Conservation (phyloP, 1,140 invertebrate genomes). For the Ectropis grisescens region DNA sequence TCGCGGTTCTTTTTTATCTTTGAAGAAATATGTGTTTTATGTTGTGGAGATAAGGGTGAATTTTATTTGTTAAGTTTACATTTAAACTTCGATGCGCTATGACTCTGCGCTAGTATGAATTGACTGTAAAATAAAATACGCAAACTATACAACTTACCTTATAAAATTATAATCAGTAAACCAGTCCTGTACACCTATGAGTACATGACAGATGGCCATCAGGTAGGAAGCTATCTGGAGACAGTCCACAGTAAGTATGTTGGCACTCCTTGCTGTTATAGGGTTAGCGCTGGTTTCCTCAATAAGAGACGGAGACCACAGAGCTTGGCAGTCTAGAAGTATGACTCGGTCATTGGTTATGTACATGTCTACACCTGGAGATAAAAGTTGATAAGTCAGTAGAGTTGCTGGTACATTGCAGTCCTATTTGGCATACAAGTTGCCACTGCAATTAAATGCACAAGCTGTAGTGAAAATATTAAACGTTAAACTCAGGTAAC, state of each 20-base stretch:
- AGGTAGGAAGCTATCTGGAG: constrained; percentile 87
- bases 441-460: too few relatives aligned
- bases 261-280: constrained; percentile 68
- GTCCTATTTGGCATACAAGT: too few relatives aligned
- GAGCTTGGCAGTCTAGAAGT: constrained; percentile 73
- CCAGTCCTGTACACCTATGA: constrained; percentile 90
- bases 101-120: too few relatives aligned
- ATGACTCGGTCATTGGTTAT: constrained; percentile 74
- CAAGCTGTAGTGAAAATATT: too few relatives aligned
- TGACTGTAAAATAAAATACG: too few relatives aligned
- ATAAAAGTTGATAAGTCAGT: too few relatives aligned
- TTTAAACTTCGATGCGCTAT: too few relatives aligned
- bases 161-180: constrained; percentile 80
- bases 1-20: too few relatives aligned
- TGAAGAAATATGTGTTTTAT: too few relatives aligned
- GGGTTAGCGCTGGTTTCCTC: constrained; percentile 56
- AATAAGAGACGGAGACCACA: constrained; percentile 52
- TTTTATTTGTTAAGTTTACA: too few relatives aligned
- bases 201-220: constrained; percentile 90
- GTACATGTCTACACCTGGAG: constrained; percentile 72
- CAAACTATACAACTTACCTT: constrained; percentile 40
- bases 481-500: too few relatives aligned
- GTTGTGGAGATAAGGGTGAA: too few relatives aligned
- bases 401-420: not conserved
- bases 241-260: constrained; percentile 74